A percentile compares a stretch with the other conserved stretches of the same genome.
Evolutionary conservation across 35 echinoderm and acorn worm species (phyloP).

Genomic region (Apostichopus californicus): DNA sequence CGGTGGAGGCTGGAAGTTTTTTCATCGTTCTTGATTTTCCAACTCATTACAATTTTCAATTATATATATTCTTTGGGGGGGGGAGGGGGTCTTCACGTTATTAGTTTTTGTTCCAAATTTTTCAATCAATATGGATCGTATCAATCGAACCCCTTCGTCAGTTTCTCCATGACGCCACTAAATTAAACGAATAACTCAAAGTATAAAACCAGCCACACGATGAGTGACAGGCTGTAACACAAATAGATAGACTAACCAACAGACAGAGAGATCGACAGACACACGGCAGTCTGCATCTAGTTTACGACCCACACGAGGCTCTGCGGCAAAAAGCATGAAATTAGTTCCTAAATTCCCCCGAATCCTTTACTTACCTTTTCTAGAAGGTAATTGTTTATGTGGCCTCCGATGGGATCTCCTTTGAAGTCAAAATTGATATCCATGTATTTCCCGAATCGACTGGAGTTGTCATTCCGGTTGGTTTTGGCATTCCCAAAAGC

Average conservation of each 20-base stretch:
- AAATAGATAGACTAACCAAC: not conserved
- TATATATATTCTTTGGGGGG: too few species aligned
- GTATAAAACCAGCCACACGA: too few species aligned
- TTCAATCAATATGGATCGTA: too few species aligned
- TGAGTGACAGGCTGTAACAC: not conserved
- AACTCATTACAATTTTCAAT: too few species aligned
- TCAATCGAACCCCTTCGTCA: too few species aligned
- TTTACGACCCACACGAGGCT: not conserved
- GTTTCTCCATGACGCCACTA: too few species aligned
- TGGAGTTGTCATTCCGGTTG: slow-evolving; percentile 98
- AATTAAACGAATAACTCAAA: too few species aligned
- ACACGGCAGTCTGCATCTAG: too few species aligned
- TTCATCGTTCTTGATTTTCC: too few species aligned
- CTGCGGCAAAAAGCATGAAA: not conserved
- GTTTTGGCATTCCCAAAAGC: slow-evolving; percentile 99
- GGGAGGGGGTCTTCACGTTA: too few species aligned
- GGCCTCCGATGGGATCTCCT: slow-evolving; percentile 97
- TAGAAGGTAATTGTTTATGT: slow-evolving; percentile 96
- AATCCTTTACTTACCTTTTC: slow-evolving; percentile 82
- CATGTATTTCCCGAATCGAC: slow-evolving; percentile 99
- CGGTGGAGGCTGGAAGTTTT: too few species aligned
- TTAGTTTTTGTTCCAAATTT: too few species aligned
- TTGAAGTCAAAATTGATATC: slow-evolving; percentile 99
- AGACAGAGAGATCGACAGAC: not conserved
- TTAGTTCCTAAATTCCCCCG: not conserved